phyloP scores from a whole-genome alignment of 2,888 invertebrate genomes.

The Athrips mouffetella region DNA sequence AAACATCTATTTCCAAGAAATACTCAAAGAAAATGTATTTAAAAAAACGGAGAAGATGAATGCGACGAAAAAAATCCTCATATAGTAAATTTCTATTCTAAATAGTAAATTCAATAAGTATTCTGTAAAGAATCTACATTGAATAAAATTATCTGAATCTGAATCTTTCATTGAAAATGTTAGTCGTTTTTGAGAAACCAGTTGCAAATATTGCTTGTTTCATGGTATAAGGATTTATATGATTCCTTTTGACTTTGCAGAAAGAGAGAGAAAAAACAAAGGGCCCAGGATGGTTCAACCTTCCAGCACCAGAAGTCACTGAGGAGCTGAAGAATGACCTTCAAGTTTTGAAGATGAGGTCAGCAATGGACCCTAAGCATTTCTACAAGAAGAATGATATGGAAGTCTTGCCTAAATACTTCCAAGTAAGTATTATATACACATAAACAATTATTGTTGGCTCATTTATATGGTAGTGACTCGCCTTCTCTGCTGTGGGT shows the following conservation, averaged over 20 bases:
- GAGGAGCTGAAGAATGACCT: conserved; percentile 93
- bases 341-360: conserved; percentile 94
- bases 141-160: too few relatives aligned
- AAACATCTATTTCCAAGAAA: too few relatives aligned
- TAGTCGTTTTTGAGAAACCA: background rate
- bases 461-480: background rate
- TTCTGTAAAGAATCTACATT: too few relatives aligned
- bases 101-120: too few relatives aligned
- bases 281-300: conserved; percentile 92
- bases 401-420: conserved; percentile 93
- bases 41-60: too few relatives aligned
- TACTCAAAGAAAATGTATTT: too few relatives aligned
- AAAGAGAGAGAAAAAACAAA: conserved; percentile 87
- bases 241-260: conserved; percentile 53
- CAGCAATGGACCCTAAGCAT: conserved; percentile 92
- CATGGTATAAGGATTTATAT: background rate
- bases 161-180: too few relatives aligned
- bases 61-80: too few relatives aligned
- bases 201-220: too few relatives aligned
- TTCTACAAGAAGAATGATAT: conserved; percentile 97
- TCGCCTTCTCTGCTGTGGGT: too few relatives aligned
- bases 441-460: background rate
- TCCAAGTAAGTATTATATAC: conserved; percentile 81
- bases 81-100: too few relatives aligned
- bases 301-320: conserved; percentile 93